Percentiles rank a stretch among this genome's conserved stretches.
Conservation (phyloP, 2,113 vertebrate genomes). For the Microcebus griseorufus region DNA sequence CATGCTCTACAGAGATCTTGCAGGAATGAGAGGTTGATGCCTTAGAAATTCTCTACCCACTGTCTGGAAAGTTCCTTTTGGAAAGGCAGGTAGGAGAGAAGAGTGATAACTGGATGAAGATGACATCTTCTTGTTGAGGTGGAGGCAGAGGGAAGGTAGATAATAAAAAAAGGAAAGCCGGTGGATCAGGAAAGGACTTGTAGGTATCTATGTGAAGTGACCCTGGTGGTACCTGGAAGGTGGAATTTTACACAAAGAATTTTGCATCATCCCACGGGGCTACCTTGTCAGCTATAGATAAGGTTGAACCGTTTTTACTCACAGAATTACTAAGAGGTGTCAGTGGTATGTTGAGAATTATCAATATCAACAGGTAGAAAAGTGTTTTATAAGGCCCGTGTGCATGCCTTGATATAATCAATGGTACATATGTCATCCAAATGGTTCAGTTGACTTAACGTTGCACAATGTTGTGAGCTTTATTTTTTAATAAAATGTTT, state of each 20-base stretch:
- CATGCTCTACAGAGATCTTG: neutral
- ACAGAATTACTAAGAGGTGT: neutral
- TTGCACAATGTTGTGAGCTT: neutral
- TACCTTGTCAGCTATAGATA: neutral
- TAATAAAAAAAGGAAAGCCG: neutral
- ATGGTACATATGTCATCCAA: neutral
- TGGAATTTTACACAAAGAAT: neutral
- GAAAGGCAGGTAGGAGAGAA: neutral
- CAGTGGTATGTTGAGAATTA: neutral
- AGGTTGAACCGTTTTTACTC: neutral
- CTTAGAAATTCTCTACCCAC: neutral
- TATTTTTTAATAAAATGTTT: constrained; percentile 1
- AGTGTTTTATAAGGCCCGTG: neutral
- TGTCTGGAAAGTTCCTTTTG: neutral
- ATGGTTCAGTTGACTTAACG: neutral
- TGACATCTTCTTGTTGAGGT: neutral
- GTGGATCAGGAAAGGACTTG: neutral
- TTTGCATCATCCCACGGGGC: neutral
- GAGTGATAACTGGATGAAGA: neutral
- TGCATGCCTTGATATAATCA: neutral
- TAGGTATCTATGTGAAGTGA: neutral
- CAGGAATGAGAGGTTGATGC: too few species aligned
- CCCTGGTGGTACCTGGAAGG: neutral
- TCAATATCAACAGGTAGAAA: neutral
- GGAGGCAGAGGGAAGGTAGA: neutral